Percentiles rank a stretch among this genome's conserved stretches.
These are phyloP conservation scores for Lasioglossum malachurum DNA, from an alignment of 2,888 invertebrate species.

Conservation along the genomic window DNA sequence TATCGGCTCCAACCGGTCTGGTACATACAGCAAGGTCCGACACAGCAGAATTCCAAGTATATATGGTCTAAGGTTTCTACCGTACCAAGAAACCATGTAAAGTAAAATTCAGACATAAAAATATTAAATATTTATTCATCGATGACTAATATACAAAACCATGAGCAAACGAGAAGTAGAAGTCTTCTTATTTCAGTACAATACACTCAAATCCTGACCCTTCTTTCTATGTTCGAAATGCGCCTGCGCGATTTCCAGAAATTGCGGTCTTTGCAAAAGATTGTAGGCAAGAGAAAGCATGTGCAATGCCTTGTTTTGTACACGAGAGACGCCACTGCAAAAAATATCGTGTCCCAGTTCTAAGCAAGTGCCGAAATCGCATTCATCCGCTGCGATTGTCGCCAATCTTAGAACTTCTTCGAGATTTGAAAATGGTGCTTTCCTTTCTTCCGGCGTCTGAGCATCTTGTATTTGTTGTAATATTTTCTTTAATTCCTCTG, in stretches of 20 bases:
- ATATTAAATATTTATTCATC: constrained; percentile 29
- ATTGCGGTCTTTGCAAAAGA: constrained; percentile 90
- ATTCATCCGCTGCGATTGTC: constrained; percentile 96
- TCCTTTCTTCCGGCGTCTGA: constrained; percentile 87
- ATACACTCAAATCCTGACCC: constrained; percentile 86
- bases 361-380: constrained; percentile 96
- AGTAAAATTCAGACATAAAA: not conserved
- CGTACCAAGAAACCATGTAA: not conserved
- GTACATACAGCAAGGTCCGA: no score
- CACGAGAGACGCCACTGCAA: constrained; percentile 89
- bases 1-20: no score
- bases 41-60: no score
- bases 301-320: constrained; percentile 89
- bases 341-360: constrained; percentile 96
- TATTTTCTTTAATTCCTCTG: constrained; percentile 89
- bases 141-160: not conserved
- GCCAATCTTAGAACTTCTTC: constrained; percentile 94
- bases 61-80: no score
- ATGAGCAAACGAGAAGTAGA: not conserved
- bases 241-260: constrained; percentile 90
- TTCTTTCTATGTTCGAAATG: constrained; percentile 91
- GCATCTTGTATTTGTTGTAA: constrained; percentile 89
- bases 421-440: constrained; percentile 88
- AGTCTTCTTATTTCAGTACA: constrained; percentile 51
- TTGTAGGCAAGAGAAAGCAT: constrained; percentile 91